Conservation (phyloP, 2,113 vertebrate species). For the Planiliza haematocheilus region DNA sequence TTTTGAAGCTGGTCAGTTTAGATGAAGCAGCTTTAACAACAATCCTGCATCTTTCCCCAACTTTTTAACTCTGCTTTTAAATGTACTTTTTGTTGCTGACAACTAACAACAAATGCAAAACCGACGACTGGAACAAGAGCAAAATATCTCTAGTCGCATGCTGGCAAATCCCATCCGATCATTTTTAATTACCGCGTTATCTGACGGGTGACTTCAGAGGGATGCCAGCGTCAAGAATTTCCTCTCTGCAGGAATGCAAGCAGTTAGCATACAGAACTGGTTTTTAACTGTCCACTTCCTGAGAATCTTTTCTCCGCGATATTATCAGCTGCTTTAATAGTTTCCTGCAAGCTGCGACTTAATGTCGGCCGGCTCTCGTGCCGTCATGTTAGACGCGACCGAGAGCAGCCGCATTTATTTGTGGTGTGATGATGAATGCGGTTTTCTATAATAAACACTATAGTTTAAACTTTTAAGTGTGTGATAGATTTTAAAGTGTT, state of each 20-base stretch:
- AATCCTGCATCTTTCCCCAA: too few species aligned
- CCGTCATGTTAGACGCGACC: neutral
- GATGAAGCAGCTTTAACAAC: too few species aligned
- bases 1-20: too few species aligned
- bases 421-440: too few species aligned
- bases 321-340: constrained; percentile 18
- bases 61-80: too few species aligned
- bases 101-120: neutral
- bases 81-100: neutral
- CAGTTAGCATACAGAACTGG: neutral
- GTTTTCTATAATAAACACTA: neutral
- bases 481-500: too few species aligned
- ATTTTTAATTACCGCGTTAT: neutral
- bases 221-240: neutral
- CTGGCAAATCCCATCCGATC: too few species aligned
- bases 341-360: constrained; percentile 18
- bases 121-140: neutral
- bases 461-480: neutral
- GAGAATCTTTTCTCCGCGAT: constrained; percentile 17
- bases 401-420: neutral
- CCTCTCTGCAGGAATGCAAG: constrained; percentile 2
- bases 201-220: neutral
- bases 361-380: neutral
- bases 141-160: too few species aligned
- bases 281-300: constrained; percentile 12